A percentile compares a stretch with the other conserved stretches of the same genome.
These are phyloP conservation scores for Trisateles emortualis DNA, from an alignment of 2,888 invertebrate species.

Conservation along the genomic window DNA sequence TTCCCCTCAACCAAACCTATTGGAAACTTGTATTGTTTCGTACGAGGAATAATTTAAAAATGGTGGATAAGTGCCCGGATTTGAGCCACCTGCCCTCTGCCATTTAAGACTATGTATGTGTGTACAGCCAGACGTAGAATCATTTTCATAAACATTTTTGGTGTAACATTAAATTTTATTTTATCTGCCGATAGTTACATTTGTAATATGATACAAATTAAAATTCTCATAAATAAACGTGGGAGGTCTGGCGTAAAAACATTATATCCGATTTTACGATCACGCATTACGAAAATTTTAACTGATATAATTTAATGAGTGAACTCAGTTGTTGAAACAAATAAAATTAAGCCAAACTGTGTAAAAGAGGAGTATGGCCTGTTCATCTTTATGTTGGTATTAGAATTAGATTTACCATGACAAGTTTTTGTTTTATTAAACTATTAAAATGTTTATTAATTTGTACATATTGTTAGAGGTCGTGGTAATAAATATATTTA, in stretches of 20 bases:
- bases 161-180: no score
- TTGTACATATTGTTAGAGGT: no score
- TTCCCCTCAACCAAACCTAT: conserved; percentile 10
- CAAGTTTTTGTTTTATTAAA: no score
- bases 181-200: neutral
- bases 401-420: no score
- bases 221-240: neutral
- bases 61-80: conserved; percentile 2
- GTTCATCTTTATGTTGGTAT: no score
- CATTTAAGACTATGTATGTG: neutral
- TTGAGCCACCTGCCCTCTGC: neutral
- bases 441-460: no score
- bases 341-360: neutral
- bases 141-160: no score
- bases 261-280: neutral
- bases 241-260: conserved; percentile 4
- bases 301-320: neutral
- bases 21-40: conserved; percentile 42
- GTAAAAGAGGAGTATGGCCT: no score
- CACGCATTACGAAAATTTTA: neutral
- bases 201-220: neutral
- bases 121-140: no score
- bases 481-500: no score
- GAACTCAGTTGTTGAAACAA: neutral
- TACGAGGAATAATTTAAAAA: conserved; percentile 29